These are phyloP conservation scores for Sebastes kiyomatsui DNA, from an alignment of 2,797 vertebrate species.

Conservation along the genomic window DNA sequence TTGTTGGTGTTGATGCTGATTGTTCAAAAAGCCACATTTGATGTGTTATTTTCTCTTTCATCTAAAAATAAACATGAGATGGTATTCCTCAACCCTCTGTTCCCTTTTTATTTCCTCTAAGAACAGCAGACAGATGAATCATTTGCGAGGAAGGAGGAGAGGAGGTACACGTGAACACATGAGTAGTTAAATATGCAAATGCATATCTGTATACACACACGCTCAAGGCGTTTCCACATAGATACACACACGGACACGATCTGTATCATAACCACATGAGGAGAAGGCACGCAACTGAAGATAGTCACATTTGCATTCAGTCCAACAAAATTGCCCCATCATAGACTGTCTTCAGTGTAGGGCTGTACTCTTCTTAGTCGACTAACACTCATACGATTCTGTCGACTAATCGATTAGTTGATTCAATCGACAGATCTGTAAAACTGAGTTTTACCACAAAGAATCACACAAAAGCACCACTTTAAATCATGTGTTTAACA, in stretches of 20 bases:
- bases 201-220: neutral
- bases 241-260: neutral
- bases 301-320: neutral
- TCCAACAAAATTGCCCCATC: neutral
- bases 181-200: constrained; percentile 4
- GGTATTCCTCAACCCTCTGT: constrained; percentile 48
- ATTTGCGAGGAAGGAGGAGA: constrained; percentile 13
- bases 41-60: constrained; percentile 63
- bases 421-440: too few relatives aligned
- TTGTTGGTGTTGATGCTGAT: constrained; percentile 25
- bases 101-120: constrained; percentile 25
- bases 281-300: neutral
- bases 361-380: too few relatives aligned
- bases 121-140: constrained; percentile 54
- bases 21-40: constrained; percentile 42
- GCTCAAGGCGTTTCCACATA: neutral
- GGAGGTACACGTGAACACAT: neutral
- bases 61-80: constrained; percentile 73
- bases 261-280: neutral
- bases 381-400: too few relatives aligned
- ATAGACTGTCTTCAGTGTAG: neutral
- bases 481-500: too few relatives aligned
- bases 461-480: too few relatives aligned
- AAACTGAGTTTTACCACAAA: too few relatives aligned
- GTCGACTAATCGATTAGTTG: too few relatives aligned